These are phyloP conservation scores for Acronicta psi DNA, from an alignment of 2,888 invertebrate species.

Conservation along the genomic window DNA sequence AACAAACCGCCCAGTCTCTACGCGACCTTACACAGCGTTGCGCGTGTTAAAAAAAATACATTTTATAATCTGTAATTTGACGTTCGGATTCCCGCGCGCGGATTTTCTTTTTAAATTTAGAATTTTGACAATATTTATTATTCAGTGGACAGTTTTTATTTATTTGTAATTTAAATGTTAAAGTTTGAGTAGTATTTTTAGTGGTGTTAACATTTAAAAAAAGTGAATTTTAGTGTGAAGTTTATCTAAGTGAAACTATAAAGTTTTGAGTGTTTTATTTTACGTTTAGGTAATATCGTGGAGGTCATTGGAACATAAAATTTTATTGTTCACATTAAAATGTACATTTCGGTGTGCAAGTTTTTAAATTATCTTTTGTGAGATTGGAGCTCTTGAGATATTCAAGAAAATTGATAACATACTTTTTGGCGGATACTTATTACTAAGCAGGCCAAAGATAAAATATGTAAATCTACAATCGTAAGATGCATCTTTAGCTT, in stretches of 20 bases:
- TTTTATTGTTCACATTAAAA: not conserved
- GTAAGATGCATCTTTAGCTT: no score
- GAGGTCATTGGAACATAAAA: constrained; percentile 14
- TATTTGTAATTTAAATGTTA: constrained; percentile 6
- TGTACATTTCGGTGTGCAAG: not conserved
- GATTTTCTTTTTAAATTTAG: constrained; percentile 5
- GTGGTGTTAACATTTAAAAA: constrained; percentile 11
- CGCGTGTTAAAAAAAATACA: constrained; percentile 61
- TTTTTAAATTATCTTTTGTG: constrained; percentile 11
- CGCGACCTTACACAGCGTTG: constrained; percentile 67
- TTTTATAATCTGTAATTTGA: constrained; percentile 38
- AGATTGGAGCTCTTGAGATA: constrained; percentile 27
- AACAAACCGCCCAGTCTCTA: constrained; percentile 69
- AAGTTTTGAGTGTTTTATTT: constrained; percentile 3
- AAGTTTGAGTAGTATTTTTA: constrained; percentile 6
- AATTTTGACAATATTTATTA: constrained; percentile 9
- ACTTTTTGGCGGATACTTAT: not conserved
- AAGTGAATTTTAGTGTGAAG: constrained; percentile 17
- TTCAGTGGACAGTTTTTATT: constrained; percentile 2
- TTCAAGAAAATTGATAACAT: constrained; percentile 7
- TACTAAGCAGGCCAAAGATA: not conserved
- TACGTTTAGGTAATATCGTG: constrained; percentile 17
- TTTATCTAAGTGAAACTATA: constrained; percentile 24
- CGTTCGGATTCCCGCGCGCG: constrained; percentile 38
- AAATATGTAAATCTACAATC: no score